Evolutionary conservation across 2,888 invertebrate species (phyloP).

Genomic region (Ormyrus labotus): DNA sequence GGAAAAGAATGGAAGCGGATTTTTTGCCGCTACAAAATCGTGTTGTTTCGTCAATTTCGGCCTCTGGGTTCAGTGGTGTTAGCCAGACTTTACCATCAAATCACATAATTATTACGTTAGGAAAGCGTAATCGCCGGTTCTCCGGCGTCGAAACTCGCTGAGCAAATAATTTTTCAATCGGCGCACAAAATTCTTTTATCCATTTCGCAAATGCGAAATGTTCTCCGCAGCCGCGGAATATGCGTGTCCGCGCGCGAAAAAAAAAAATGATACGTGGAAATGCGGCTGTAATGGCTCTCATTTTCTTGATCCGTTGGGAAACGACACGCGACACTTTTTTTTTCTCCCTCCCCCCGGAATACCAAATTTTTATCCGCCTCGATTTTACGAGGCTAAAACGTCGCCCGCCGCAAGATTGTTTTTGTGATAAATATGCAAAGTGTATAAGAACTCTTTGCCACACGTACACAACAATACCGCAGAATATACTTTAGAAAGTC

Average conservation of each 20-base stretch:
- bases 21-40: neutral
- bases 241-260: too few species aligned
- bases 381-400: neutral
- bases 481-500: neutral
- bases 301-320: neutral
- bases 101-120: slow-evolving; percentile 4
- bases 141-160: neutral
- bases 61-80: neutral
- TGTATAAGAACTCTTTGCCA: neutral
- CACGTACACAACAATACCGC: neutral
- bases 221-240: too few species aligned
- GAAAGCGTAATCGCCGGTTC: slow-evolving; percentile 16
- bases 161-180: slow-evolving; percentile 1
- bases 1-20: neutral
- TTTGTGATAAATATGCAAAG: slow-evolving; percentile 16
- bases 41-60: neutral
- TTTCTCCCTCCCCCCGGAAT: neutral
- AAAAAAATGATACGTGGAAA: too few species aligned
- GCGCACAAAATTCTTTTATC: too few species aligned
- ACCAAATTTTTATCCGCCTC: neutral
- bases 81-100: neutral
- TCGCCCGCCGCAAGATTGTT: neutral
- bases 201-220: too few species aligned
- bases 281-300: slow-evolving; percentile 2
- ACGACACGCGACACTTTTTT: slow-evolving; percentile 6